A percentile compares a stretch with the other conserved stretches of the same genome.
These are phyloP conservation scores for Lanistes nyassanus DNA, from an alignment of 1,140 invertebrate genomes.

Conservation along the genomic window DNA sequence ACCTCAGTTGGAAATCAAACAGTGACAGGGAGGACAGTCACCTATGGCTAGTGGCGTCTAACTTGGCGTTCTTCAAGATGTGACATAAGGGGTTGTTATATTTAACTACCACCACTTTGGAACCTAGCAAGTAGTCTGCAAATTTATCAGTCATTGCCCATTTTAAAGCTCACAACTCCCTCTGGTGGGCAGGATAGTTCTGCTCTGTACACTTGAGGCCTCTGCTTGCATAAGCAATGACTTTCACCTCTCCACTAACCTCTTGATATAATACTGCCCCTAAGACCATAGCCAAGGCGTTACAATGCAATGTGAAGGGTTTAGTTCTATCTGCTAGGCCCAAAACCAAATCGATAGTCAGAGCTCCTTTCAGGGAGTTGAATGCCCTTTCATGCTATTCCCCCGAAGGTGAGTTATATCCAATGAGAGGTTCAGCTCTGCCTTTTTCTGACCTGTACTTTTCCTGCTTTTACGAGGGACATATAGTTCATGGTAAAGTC, in stretches of 20 bases:
- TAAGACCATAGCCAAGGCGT: conserved; percentile 38
- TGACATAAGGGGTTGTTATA: conserved; percentile 31
- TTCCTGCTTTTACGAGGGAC: background rate
- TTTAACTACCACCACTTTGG: conserved; percentile 23
- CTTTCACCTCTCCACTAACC: conserved; percentile 33
- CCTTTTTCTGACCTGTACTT: background rate
- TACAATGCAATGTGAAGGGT: conserved; percentile 40
- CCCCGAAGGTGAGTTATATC: conserved; percentile 6
- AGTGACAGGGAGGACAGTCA: background rate
- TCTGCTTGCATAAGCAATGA: conserved; percentile 42
- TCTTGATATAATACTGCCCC: conserved; percentile 51
- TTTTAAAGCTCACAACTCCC: conserved; percentile 24
- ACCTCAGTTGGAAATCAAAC: conserved; percentile 25
- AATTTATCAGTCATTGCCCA: conserved; percentile 29
- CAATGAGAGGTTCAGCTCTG: background rate
- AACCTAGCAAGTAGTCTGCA: conserved; percentile 28
- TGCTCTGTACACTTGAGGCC: conserved; percentile 14
- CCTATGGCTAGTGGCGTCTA: conserved; percentile 3
- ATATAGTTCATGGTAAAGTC: conserved; percentile 3
- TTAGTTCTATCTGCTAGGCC: conserved; percentile 33
- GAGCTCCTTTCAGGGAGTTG: background rate
- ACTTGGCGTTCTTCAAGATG: conserved; percentile 17
- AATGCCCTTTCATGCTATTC: background rate
- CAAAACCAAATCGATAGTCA: conserved; percentile 34
- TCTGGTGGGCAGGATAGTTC: conserved; percentile 33